Evolutionary conservation across 2,113 vertebrate genomes (phyloP), one percentile per base, ranked within the genome.

Genomic region (Leptosomus discolor): DNA sequence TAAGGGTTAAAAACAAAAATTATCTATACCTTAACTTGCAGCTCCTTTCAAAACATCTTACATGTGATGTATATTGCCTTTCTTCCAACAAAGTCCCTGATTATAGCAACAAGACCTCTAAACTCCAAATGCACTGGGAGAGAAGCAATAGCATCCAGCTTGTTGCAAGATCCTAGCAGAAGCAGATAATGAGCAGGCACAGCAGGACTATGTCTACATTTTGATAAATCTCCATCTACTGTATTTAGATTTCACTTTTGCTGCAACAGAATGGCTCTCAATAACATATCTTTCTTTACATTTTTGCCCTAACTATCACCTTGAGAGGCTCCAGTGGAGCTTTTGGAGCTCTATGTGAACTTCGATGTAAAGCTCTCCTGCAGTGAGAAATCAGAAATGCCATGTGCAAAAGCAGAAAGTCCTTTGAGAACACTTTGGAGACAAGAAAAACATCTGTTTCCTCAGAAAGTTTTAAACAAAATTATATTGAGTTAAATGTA

Each of bases 351-450:
- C 68, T 84, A 0, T 79, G 84, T 92, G 71, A 82, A 67, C 86
- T 95, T 88, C 94, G 58, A 85, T 96, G 69, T 92, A 51, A 94
- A 93, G 68, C 75, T 92, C 34, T 95, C 90, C 93, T 18, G 34
- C 81, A 86, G 84, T 56, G 86, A 93, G 68, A 84, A 68, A 94
- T 87, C 92, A 94, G 84, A 97, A 95, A 64, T 67, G 26, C 71
- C 54, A 30, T 50, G 37, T 92, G 81, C 93, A 90, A 91, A 94
- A 88, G 70, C 68, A 88, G 85, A 95, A 45, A 67, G 50, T 94
- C 92, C 92, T 94, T 34, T 94, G 97, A 97, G 90, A 95, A 75
- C 41, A 50, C 51, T 94, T 95, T 73, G 73, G 84, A 91, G 64
- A 86, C 75, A 87, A n/a, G 68, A 85, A 92, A 37, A 90, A 43